Percentiles rank a stretch among this genome's conserved stretches.
phyloP scores from a whole-genome alignment of 2,888 invertebrate species.

The Tinea pellionella region DNA sequence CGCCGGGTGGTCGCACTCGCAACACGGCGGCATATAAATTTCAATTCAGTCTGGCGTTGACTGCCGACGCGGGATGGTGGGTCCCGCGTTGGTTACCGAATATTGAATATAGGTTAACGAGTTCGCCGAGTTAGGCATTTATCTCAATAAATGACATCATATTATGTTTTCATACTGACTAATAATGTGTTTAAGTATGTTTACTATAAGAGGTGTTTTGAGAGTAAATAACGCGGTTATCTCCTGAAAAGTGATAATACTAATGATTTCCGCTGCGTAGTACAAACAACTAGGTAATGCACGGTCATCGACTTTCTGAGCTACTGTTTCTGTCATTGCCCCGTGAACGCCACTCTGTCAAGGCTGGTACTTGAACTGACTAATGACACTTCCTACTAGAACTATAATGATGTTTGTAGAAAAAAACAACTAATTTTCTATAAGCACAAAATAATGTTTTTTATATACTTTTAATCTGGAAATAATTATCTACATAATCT shows the following conservation, averaged over 20 bases:
- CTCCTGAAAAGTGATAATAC: neutral
- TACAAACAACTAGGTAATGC: slow-evolving; percentile 14
- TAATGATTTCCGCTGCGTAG: slow-evolving; percentile 1
- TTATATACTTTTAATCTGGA: too few relatives aligned
- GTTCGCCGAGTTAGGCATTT: neutral
- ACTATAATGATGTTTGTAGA: neutral
- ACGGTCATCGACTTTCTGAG: slow-evolving; percentile 48
- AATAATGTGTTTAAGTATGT: neutral
- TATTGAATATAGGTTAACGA: neutral
- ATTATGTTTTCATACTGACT: neutral
- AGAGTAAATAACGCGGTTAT: neutral
- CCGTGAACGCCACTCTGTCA: neutral
- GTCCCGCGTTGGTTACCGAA: neutral
- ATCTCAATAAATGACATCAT: neutral
- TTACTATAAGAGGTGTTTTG: neutral
- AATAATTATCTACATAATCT: too few relatives aligned
- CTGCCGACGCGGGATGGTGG: neutral
- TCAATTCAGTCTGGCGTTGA: slow-evolving; percentile 3
- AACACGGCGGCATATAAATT: neutral
- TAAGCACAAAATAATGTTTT: too few relatives aligned
- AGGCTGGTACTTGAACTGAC: neutral
- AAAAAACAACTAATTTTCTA: too few relatives aligned
- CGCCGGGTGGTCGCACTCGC: slow-evolving; percentile 10
- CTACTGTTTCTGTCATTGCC: slow-evolving; percentile 6
- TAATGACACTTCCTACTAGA: neutral